Base-by-base conservation (phyloP, 2,888 invertebrate species). In the Sesia bembeciformis region DNA sequence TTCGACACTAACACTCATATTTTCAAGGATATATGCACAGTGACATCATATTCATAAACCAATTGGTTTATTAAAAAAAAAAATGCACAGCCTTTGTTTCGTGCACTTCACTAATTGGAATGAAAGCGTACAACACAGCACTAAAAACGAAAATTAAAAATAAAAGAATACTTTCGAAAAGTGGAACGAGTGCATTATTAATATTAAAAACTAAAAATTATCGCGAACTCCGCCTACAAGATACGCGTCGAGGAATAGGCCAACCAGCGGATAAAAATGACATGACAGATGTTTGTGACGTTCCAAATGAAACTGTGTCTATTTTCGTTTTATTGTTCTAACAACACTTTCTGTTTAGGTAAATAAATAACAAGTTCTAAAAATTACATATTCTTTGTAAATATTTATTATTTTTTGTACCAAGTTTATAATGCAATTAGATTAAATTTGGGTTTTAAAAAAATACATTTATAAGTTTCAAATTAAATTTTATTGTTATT, bases 1-100 rank as follows among this genome's bases (percentile, higher is more conserved):
- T 67, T 85, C 84, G 57, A 83, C 83, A 81, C 83, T 84, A 65
- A 81, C 83, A 86, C 87, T 88, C 88, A 88, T 88, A 71, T 81
- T 85, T 84, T 86, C 84, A 87, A 86, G 84, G 83, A 77, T 85
- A 74, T 70, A 76, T 70, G 67, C 66, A 75, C 68, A 70, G 72
- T 87, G 86, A 88, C 88, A 88, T 89, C 88, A 87, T 84, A 84
- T 65, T 70, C 72, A 75, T 70, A 74, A 74, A 78, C 70, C 72
- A 75, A 23, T 38, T 56, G 54, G 52, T 46, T 41, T 68, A 68
- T 62, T 65, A 63, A 56, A 53, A 8, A 57, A 52, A 54, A 60
- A 56, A 52, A 54, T 62, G 56, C 64, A 69, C 68, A 67, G 63
- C 65, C 70, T 70, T 72, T 76, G 75, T 78, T 76, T 74, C 72